A percentile compares a stretch with the other conserved stretches of the same genome.
Evolutionary conservation across 2,797 vertebrate species (phyloP).

Genomic region (Acropternis orthonyx): DNA sequence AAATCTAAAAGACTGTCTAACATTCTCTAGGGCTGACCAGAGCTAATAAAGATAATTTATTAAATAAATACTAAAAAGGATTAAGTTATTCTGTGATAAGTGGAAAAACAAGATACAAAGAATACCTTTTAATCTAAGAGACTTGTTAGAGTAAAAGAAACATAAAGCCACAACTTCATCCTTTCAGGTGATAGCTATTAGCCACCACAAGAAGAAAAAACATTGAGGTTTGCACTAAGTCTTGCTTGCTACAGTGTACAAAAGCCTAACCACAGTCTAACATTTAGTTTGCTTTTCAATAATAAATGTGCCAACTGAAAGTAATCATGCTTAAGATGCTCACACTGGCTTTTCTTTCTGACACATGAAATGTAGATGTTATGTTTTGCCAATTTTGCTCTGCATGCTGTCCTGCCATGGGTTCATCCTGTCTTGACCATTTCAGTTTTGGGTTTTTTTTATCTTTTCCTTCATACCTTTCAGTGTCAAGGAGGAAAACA

Average conservation of each 20-base stretch:
- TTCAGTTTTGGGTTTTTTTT: background rate
- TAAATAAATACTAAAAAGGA: background rate
- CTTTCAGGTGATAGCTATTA: background rate
- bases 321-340: background rate
- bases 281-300: background rate
- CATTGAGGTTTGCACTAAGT: background rate
- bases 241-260: background rate
- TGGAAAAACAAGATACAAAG: background rate
- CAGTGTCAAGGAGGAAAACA: background rate
- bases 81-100: background rate
- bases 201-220: background rate
- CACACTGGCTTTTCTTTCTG: background rate
- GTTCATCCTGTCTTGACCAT: background rate
- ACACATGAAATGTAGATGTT: background rate
- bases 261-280: background rate
- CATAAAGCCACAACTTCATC: background rate
- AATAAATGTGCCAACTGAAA: background rate
- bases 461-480: background rate
- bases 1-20: background rate
- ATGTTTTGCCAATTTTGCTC: background rate
- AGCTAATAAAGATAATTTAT: background rate
- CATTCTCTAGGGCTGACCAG: background rate
- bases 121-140: background rate
- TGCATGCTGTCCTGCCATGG: background rate
- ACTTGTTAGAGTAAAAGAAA: background rate